phyloP scores from a whole-genome alignment of 2,113 vertebrate species.

The Gadus macrocephalus region DNA sequence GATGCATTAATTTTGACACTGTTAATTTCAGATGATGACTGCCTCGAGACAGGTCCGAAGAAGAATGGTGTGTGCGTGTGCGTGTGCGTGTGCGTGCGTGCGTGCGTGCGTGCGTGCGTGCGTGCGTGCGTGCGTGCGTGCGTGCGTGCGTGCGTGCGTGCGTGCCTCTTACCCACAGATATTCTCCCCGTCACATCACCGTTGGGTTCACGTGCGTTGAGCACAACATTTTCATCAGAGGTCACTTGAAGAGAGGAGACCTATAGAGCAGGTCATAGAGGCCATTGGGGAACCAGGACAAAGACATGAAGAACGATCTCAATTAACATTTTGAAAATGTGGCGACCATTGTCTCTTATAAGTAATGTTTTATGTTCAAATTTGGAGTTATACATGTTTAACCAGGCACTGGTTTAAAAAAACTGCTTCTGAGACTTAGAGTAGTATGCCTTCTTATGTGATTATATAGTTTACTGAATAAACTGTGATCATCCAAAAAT shows the following conservation, averaged over 20 bases:
- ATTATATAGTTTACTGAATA: neutral
- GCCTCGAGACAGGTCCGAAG: constrained; percentile 37
- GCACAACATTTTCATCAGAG: constrained; percentile 85
- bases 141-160: constrained; percentile 3
- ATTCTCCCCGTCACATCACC: constrained; percentile 88
- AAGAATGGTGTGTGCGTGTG: constrained; percentile 28
- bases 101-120: neutral
- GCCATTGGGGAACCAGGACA: constrained; percentile 1
- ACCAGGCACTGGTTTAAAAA: too few relatives aligned
- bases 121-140: constrained; percentile 15
- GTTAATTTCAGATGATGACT: constrained; percentile 43
- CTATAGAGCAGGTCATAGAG: constrained; percentile 58
- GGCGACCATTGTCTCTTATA: neutral
- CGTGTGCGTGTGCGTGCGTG: constrained; percentile 3
- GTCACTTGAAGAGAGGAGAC: constrained; percentile 83
- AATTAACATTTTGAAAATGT: neutral
- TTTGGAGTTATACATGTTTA: too few relatives aligned
- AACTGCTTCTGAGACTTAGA: too few relatives aligned
- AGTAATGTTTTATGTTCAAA: neutral
- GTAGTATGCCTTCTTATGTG: too few relatives aligned
- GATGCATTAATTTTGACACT: constrained; percentile 47
- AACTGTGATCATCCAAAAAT: constrained; percentile 8
- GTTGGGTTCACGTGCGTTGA: constrained; percentile 82
- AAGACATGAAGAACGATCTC: neutral
- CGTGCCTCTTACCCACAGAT: constrained; percentile 82